Evolutionary conservation across 2,113 vertebrate genomes (phyloP).

Genomic region (Dicaeum eximium): DNA sequence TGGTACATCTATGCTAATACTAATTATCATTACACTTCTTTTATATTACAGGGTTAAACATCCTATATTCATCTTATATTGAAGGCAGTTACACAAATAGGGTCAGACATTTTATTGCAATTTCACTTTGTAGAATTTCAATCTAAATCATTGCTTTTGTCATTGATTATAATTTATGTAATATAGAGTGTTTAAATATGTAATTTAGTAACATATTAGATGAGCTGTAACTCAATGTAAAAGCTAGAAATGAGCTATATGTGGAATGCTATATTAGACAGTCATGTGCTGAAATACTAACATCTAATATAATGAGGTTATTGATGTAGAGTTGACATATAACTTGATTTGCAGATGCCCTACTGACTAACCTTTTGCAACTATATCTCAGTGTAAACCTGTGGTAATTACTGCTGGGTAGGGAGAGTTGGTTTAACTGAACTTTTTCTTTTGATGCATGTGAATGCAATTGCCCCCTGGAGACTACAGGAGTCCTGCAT

Average conservation of each 20-base stretch:
- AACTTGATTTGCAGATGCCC: conserved; percentile 74
- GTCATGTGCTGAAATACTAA: conserved; percentile 68
- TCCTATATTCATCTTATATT: conserved; percentile 23
- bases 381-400: conserved; percentile 66
- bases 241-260: conserved; percentile 54
- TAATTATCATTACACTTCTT: conserved; percentile 10
- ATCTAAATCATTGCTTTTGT: conserved; percentile 64
- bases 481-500: conserved; percentile 30
- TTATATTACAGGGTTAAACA: conserved; percentile 32
- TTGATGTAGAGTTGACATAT: conserved; percentile 68
- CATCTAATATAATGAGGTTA: conserved; percentile 72
- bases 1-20: background rate
- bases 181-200: conserved; percentile 61
- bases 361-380: conserved; percentile 66
- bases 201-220: conserved; percentile 60
- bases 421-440: conserved; percentile 54
- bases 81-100: conserved; percentile 56
- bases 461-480: conserved; percentile 58
- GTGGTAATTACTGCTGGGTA: conserved; percentile 65
- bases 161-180: conserved; percentile 70
- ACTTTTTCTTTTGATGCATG: conserved; percentile 59
- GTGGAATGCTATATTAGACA: conserved; percentile 39
- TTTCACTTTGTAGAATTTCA: conserved; percentile 63
- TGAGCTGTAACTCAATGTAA: conserved; percentile 61
- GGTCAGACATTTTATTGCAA: conserved; percentile 58